These are phyloP conservation scores for Bergia sp. DNA, from an alignment of 92 coral and sea anemone species.

Conservation along the genomic window DNA sequence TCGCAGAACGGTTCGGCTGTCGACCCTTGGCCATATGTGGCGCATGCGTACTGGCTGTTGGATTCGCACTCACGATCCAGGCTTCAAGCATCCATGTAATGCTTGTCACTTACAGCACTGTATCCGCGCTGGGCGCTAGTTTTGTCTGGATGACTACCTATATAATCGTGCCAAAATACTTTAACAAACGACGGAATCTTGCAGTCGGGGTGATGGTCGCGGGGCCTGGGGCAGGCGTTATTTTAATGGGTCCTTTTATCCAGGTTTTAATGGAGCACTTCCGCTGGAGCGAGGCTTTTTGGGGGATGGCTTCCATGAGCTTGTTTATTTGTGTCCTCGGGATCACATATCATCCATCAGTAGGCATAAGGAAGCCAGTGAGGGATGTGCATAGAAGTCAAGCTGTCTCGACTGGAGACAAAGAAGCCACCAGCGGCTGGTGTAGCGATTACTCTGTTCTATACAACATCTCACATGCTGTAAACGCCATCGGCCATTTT, in stretches of 20 bases:
- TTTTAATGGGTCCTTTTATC: background rate
- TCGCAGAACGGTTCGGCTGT: constrained; percentile 2
- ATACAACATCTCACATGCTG: background rate
- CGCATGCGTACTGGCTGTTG: background rate
- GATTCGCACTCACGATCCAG: background rate
- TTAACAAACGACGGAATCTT: background rate
- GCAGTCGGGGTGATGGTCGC: background rate
- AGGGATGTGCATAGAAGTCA: background rate
- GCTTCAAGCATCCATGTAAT: background rate
- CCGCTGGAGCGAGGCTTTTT: background rate
- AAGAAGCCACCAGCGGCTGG: background rate
- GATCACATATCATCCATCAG: background rate
- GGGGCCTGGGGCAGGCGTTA: background rate
- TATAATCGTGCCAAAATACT: background rate
- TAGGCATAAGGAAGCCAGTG: background rate
- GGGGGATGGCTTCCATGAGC: background rate
- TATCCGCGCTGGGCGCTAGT: background rate
- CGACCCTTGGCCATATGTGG: background rate
- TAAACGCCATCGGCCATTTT: background rate
- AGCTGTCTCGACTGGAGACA: background rate
- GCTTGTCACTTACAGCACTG: background rate
- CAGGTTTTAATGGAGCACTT: background rate
- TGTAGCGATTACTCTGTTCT: background rate
- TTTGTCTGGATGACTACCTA: background rate
- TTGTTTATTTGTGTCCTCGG: background rate